Conservation (phyloP, 2,888 invertebrate species). For the Trypoxylon attenuatum region DNA sequence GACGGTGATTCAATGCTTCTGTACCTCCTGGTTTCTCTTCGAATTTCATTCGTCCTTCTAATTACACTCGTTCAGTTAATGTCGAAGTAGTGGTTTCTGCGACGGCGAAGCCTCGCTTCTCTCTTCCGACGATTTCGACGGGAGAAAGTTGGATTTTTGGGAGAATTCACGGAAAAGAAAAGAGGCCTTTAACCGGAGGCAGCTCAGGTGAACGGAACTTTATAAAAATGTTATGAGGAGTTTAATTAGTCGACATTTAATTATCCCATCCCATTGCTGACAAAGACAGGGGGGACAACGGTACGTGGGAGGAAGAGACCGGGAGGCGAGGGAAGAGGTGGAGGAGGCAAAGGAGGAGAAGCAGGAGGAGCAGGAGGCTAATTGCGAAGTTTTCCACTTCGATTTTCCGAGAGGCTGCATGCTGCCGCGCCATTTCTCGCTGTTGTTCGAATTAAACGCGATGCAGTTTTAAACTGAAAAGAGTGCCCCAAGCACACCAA, state of each 20-base stretch:
- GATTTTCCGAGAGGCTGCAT: constrained; percentile 57
- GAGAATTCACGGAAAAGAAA: background rate
- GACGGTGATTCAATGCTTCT: background rate
- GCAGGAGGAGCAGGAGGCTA: constrained; percentile 51
- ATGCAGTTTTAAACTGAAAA: constrained; percentile 61
- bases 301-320: constrained; percentile 3
- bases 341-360: too few species aligned
- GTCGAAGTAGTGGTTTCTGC: background rate
- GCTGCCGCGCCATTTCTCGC: constrained; percentile 55
- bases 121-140: background rate
- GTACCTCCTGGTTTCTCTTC: too few species aligned
- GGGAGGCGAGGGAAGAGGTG: constrained; percentile 7
- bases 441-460: constrained; percentile 62
- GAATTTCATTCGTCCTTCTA: background rate
- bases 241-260: constrained; percentile 69
- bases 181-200: constrained; percentile 26
- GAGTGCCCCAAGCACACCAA: constrained; percentile 52
- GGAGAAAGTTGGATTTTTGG: background rate
- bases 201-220: constrained; percentile 59
- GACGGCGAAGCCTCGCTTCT: background rate
- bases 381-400: constrained; percentile 69
- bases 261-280: constrained; percentile 55
- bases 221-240: constrained; percentile 71
- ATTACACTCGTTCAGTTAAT: too few species aligned
- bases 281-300: constrained; percentile 42